A percentile compares a stretch with the other conserved stretches of the same genome.
phyloP scores from a whole-genome alignment of 2,888 invertebrate genomes.

The Ptychoptera albimana region DNA sequence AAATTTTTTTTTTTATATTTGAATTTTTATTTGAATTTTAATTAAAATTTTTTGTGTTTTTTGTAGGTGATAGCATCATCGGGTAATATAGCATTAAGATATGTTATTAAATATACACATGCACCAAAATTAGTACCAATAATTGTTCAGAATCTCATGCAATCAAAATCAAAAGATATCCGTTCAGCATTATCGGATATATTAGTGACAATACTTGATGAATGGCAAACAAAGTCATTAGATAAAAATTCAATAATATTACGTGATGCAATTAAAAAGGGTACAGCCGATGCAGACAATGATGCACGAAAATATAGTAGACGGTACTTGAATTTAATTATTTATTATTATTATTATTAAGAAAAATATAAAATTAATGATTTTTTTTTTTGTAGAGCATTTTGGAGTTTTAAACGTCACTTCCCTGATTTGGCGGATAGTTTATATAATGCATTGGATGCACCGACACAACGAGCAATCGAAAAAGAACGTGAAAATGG shows the following conservation, averaged over 20 bases:
- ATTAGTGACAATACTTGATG: conserved; percentile 62
- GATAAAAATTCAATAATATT: conserved; percentile 65
- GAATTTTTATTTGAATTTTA: no score
- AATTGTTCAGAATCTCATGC: conserved; percentile 53
- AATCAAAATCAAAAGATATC: conserved; percentile 85
- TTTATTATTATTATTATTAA: background rate
- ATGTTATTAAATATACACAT: conserved; percentile 74
- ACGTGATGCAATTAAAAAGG: conserved; percentile 70
- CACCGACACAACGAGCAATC: conserved; percentile 43
- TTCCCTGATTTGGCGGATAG: conserved; percentile 83
- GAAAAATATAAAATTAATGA: background rate
- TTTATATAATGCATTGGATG: conserved; percentile 68
- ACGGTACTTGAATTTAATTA: conserved; percentile 37
- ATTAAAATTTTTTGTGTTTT: no score
- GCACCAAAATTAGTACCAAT: conserved; percentile 66
- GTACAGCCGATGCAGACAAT: conserved; percentile 86
- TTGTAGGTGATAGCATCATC: conserved; percentile 63
- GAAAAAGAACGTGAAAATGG: conserved; percentile 33
- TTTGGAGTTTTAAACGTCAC: conserved; percentile 73
- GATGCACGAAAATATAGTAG: conserved; percentile 70
- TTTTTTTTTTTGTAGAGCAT: conserved; percentile 46
- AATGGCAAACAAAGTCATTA: conserved; percentile 71
- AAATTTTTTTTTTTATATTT: no score
- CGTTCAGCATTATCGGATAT: conserved; percentile 64
- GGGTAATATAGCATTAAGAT: conserved; percentile 70